A percentile compares a stretch with the other conserved stretches of the same genome.
These are phyloP conservation scores for Tinea semifulvella DNA, from an alignment of 2,888 invertebrate species.

Conservation along the genomic window DNA sequence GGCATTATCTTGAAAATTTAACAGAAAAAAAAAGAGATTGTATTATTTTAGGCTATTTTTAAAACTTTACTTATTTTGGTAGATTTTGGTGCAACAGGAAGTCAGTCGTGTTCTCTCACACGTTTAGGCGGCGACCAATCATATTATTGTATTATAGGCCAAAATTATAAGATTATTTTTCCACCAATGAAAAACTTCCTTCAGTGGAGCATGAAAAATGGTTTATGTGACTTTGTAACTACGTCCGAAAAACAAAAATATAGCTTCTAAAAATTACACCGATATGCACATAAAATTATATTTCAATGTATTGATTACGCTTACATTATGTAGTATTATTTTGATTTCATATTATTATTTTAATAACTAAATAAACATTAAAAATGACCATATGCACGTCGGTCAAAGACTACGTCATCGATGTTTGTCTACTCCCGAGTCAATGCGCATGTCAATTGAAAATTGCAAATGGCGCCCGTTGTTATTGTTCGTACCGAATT, in stretches of 20 bases:
- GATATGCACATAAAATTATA: no score
- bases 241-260: conserved; percentile 20
- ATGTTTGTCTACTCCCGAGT: conserved; percentile 55
- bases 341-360: no score
- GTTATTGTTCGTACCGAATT: conserved; percentile 97
- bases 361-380: no score
- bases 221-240: conserved; percentile 34
- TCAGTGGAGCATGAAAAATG: conserved; percentile 50
- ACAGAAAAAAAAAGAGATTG: no score
- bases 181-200: conserved; percentile 42
- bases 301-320: no score
- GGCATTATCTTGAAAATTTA: no score
- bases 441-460: conserved; percentile 80
- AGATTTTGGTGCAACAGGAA: conserved; percentile 36
- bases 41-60: not conserved
- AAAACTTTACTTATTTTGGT: conserved; percentile 2
- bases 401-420: conserved; percentile 41
- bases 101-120: conserved; percentile 55
- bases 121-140: conserved; percentile 55
- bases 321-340: no score
- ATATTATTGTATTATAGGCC: conserved; percentile 28
- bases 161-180: conserved; percentile 43
- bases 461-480: conserved; percentile 99
- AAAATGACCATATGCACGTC: conserved; percentile 26
- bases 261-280: no score